phyloP scores from a whole-genome alignment of 2,113 vertebrate species.

The Mesembrinibis cayennensis region DNA sequence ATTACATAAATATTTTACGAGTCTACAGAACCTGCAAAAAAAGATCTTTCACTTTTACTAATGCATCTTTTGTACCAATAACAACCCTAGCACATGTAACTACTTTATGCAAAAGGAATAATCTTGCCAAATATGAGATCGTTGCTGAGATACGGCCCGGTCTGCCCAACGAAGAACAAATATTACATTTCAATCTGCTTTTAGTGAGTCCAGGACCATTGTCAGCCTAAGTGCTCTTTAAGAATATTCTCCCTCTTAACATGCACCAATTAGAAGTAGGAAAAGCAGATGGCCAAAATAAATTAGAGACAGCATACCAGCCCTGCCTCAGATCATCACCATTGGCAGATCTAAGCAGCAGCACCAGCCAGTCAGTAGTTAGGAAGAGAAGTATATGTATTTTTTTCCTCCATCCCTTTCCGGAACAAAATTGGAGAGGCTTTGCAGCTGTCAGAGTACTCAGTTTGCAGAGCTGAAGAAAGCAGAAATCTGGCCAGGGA shows the following conservation, averaged over 20 bases:
- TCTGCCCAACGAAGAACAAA: conserved; percentile 9
- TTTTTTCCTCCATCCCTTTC: neutral
- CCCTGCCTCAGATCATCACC: neutral
- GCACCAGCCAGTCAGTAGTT: neutral
- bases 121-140: neutral
- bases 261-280: conserved; percentile 21
- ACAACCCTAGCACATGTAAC: neutral
- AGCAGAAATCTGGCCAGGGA: neutral
- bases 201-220: conserved; percentile 5
- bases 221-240: neutral
- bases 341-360: conserved; percentile 13
- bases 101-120: neutral
- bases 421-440: neutral
- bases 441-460: neutral
- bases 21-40: neutral
- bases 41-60: conserved; percentile 13
- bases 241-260: neutral
- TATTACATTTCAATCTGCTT: conserved; percentile 19
- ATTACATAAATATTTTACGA: conserved; percentile 22
- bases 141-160: conserved; percentile 19
- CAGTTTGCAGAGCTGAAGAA: neutral
- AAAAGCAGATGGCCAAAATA: conserved; percentile 61
- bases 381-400: neutral
- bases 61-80: neutral
- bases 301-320: conserved; percentile 24